Conservation (phyloP, 2,113 vertebrate species). For the Chaetodon trifascialis region DNA sequence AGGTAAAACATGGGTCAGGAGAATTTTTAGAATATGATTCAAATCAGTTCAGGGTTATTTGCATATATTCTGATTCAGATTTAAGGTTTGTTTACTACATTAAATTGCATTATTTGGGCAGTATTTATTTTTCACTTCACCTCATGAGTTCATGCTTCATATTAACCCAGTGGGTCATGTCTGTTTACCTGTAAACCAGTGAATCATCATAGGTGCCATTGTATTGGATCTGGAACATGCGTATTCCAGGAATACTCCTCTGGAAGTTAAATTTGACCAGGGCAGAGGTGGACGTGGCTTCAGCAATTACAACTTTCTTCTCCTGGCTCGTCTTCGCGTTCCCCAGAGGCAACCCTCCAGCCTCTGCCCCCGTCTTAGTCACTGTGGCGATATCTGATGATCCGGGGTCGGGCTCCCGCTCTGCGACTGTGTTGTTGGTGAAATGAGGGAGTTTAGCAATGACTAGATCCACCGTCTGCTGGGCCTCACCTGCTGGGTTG, state of each 20-base stretch:
- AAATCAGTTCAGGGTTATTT: background rate
- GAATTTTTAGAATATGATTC: slow-evolving; percentile 15
- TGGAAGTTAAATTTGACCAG: slow-evolving; percentile 98
- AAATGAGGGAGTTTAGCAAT: slow-evolving; percentile 97
- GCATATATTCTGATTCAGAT: background rate
- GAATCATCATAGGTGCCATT: slow-evolving; percentile 99
- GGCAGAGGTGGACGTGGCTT: slow-evolving; percentile 93
- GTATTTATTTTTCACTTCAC: slow-evolving; percentile 2
- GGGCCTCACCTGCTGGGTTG: slow-evolving; percentile 97
- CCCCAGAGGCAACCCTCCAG: slow-evolving; percentile 87
- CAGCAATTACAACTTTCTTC: slow-evolving; percentile 93
- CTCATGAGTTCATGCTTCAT: background rate
- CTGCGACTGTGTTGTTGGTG: slow-evolving; percentile 91
- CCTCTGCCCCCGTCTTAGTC: slow-evolving; percentile 92
- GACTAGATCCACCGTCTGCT: slow-evolving; percentile 92
- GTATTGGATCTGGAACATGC: slow-evolving; percentile 99
- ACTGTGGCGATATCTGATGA: slow-evolving; percentile 98
- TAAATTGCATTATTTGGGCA: background rate
- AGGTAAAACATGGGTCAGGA: slow-evolving; percentile 42
- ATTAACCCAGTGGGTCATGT: background rate
- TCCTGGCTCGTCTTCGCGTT: slow-evolving; percentile 93
- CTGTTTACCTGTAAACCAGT: slow-evolving; percentile 96
- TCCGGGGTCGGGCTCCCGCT: slow-evolving; percentile 93
- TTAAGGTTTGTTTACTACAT: background rate
- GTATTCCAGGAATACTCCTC: slow-evolving; percentile 97